Conservation (phyloP, 2,888 invertebrate genomes). For the Thecocarcelia acutangulata region DNA sequence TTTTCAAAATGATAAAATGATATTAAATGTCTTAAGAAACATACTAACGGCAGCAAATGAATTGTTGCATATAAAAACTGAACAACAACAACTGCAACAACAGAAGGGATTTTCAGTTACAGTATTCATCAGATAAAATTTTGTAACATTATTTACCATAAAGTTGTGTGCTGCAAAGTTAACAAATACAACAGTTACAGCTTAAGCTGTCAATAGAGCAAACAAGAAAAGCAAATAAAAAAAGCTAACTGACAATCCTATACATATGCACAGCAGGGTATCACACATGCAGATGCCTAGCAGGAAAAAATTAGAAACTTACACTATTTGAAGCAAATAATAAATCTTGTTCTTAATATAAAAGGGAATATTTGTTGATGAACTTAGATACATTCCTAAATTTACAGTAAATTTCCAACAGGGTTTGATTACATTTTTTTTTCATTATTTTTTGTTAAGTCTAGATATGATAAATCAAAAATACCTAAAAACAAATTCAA, state of each 20-base stretch:
- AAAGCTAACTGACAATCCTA: not conserved
- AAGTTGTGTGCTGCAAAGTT: constrained; percentile 44
- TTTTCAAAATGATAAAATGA: constrained; percentile 60
- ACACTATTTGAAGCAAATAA: not conserved
- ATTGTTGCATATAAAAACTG: not conserved
- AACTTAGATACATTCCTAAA: too few species aligned
- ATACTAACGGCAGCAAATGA: constrained; percentile 8
- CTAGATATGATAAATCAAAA: constrained; percentile 72
- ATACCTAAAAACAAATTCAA: constrained; percentile 58
- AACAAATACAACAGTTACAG: constrained; percentile 56
- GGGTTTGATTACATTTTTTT: not conserved
- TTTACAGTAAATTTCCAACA: not conserved
- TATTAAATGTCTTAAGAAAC: constrained; percentile 53
- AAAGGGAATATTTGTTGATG: too few species aligned
- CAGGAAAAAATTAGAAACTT: constrained; percentile 14
- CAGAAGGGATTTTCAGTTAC: constrained; percentile 41
- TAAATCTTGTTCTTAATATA: too few species aligned
- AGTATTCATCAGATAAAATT: constrained; percentile 66
- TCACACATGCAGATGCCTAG: constrained; percentile 31
- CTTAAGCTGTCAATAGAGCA: constrained; percentile 63
- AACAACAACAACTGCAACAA: not conserved
- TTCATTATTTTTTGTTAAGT: constrained; percentile 9
- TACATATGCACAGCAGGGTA: constrained; percentile 53
- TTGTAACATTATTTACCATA: constrained; percentile 61
- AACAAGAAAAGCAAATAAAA: not conserved